Evolutionary conservation across 2,888 invertebrate species (phyloP).

Genomic region (Girardia tigrina): DNA sequence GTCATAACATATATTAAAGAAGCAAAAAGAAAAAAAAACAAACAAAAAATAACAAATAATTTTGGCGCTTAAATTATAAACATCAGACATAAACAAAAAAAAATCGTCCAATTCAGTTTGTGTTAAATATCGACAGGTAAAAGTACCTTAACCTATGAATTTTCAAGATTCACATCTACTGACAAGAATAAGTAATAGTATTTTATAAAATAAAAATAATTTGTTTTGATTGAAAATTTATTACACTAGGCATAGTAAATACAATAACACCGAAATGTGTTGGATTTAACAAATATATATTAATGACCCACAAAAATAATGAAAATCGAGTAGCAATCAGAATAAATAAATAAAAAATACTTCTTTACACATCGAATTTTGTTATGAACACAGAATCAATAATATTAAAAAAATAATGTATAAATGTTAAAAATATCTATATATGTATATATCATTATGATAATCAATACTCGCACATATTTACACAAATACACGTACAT

Average conservation of each 20-base stretch:
- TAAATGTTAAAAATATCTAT: slow-evolving; percentile 21
- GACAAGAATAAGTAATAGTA: not conserved
- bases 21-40: slow-evolving; percentile 1
- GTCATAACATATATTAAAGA: slow-evolving; percentile 9
- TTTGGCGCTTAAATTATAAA: slow-evolving; percentile 17
- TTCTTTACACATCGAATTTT: slow-evolving; percentile 15
- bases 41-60: slow-evolving; percentile 23
- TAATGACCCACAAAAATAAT: slow-evolving; percentile 23
- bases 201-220: not conserved
- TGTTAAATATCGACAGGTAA: slow-evolving; percentile 16
- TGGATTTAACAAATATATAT: not conserved
- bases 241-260: no score
- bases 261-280: no score
- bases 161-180: slow-evolving; percentile 8
- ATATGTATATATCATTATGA: slow-evolving; percentile 16
- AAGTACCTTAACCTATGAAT: not conserved
- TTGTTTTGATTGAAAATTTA: not conserved
- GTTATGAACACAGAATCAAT: slow-evolving; percentile 17
- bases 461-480: slow-evolving; percentile 10
- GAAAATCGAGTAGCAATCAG: slow-evolving; percentile 23
- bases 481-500: not conserved
- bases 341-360: slow-evolving; percentile 23
- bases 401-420: slow-evolving; percentile 23
- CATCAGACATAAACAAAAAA: not conserved
- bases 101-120: slow-evolving; percentile 16